These are phyloP conservation scores for Frankliniella intonsa DNA, from an alignment of 2,888 invertebrate species.

Conservation along the genomic window DNA sequence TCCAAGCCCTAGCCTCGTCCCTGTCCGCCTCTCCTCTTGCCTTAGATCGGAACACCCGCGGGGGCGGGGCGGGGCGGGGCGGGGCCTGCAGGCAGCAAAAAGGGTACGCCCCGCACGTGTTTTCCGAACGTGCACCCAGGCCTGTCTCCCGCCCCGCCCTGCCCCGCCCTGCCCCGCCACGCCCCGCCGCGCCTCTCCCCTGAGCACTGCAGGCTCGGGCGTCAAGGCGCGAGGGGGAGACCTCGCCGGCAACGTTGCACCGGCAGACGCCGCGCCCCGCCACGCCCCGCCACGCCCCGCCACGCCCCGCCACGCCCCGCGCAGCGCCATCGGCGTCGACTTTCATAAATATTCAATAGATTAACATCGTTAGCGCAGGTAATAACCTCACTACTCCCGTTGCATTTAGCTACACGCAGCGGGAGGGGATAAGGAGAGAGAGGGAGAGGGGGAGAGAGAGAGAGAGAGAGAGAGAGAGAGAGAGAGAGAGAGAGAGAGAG, in stretches of 20 bases:
- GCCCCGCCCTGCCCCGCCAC: too few species aligned
- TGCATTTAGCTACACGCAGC: not conserved
- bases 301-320: not conserved
- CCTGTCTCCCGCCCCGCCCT: too few species aligned
- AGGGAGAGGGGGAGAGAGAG: not conserved
- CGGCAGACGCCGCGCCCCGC: not conserved
- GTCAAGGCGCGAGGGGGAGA: too few species aligned
- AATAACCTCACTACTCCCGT: not conserved
- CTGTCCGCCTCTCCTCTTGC: too few species aligned
- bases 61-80: too few species aligned
- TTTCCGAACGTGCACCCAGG: too few species aligned
- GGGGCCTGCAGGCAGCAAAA: too few species aligned
- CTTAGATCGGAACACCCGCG: too few species aligned
- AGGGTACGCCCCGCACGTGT: too few species aligned
- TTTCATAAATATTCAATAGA: conserved; percentile 6
- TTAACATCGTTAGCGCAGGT: not conserved
- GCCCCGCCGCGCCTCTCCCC: too few species aligned
- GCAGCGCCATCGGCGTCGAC: not conserved
- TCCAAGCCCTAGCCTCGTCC: too few species aligned
- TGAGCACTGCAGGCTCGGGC: too few species aligned
- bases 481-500: conserved; percentile 1
- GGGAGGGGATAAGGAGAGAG: not conserved
- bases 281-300: not conserved
- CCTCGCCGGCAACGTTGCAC: not conserved
- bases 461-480: not conserved